Evolutionary conservation across 2,113 vertebrate species (phyloP), one percentile per base, ranked within the genome.

Genomic region (Plotosus lineatus): DNA sequence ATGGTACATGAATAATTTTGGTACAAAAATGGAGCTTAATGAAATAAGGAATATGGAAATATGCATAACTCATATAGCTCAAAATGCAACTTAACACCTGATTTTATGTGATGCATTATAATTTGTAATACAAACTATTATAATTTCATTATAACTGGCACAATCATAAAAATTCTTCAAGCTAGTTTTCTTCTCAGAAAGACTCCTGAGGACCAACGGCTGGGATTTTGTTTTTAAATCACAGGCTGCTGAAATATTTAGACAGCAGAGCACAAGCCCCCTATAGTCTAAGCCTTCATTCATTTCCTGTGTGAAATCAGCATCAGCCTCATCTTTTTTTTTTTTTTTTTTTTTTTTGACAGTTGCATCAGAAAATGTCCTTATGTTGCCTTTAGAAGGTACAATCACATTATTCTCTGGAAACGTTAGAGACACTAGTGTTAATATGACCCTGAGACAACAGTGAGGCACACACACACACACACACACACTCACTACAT

Each of bases 321-420:
- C 40, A 46, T 58, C 53, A 80, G 66, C 66, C 72, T 66, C 80
- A 63, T 81, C 33, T 58, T 31, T 69, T 69, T n/a, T n/a, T n/a
- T n/a, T n/a, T 63, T 58, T 58, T 63, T n/a, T n/a, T n/a, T n/a
- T n/a, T n/a, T 63, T 58, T 58, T 63, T 76, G 14, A n/a, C 42
- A 74, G 42, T 68, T 31, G 46, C 72, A 17, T 55, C n/a, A 75
- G 36, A 58, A 81, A 65, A n/a, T 65, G 58, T 76, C 60, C 80
- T 82, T 56, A 76, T 68, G 61, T 80, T 69, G 50, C 38, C 73
- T 69, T 58, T 61, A 56, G 19, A 82, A 66, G 50, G 58, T 63
- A 28, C 3, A n/a, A 76, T 77, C 73, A 82, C 26, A 69, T 82
- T 82, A 23, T 77, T 82, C 50, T 75, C 72, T 68, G 36, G 15